Evolutionary conservation across 2,113 vertebrate genomes (phyloP).

Genomic region (Heteronetta atricapilla): DNA sequence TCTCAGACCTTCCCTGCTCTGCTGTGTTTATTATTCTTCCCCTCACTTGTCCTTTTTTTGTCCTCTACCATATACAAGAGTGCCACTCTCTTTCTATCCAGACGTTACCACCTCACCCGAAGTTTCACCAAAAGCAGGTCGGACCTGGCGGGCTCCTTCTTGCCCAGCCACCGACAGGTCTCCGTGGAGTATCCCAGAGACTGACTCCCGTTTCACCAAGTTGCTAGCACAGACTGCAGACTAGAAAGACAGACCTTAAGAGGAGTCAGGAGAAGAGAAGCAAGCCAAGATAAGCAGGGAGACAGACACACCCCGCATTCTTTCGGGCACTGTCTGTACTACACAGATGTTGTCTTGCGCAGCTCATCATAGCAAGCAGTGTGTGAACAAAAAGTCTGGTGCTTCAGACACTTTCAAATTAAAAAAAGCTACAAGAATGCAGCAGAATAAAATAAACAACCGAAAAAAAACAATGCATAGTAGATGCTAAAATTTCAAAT

Average conservation of each 20-base stretch:
- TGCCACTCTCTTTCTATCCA: neutral
- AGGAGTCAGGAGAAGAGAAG: neutral
- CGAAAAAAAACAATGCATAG: neutral
- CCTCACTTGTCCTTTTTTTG: neutral
- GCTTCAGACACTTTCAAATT: neutral
- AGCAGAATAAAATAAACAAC: neutral
- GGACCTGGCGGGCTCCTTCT: neutral
- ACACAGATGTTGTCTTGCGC: conserved; percentile 3
- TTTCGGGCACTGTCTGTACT: neutral
- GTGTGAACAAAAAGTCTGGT: neutral
- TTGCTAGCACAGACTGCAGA: neutral
- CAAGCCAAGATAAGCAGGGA: neutral
- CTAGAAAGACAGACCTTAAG: neutral
- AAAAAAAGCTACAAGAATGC: neutral
- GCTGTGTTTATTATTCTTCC: neutral
- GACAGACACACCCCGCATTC: neutral
- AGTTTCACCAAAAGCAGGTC: accelerated
- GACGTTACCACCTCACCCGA: neutral
- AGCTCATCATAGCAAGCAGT: neutral
- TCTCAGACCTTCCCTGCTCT: neutral
- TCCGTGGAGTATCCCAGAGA: neutral
- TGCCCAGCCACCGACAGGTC: neutral
- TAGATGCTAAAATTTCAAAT: neutral
- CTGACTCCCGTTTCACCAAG: neutral
- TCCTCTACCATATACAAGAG: neutral